Percentiles rank a stretch among this genome's conserved stretches.
phyloP scores from a whole-genome alignment of 2,113 vertebrate genomes.

The Mus spicilegus region DNA sequence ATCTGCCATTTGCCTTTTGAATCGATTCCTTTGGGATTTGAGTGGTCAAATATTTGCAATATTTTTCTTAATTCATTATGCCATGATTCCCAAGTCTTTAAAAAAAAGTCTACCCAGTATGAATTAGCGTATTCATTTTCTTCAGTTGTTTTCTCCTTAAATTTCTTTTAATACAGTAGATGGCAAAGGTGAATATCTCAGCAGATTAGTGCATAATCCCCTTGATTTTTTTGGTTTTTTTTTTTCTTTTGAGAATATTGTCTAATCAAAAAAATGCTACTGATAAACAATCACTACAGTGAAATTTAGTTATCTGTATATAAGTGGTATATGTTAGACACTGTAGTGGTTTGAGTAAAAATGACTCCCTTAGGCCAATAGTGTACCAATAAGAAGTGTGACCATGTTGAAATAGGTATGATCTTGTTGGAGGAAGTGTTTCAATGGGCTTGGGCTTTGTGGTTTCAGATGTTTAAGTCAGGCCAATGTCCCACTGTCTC shows the following conservation, averaged over 20 bases:
- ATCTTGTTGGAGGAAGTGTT: neutral
- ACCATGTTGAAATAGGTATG: neutral
- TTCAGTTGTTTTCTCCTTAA: neutral
- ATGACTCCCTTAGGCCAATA: neutral
- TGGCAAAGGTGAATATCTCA: neutral
- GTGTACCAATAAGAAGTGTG: neutral
- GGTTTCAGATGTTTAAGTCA: neutral
- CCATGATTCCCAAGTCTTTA: neutral
- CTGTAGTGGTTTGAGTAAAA: neutral
- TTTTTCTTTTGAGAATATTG: neutral
- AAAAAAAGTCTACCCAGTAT: neutral
- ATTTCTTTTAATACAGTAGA: slow-evolving; percentile 3
- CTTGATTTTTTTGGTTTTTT: neutral
- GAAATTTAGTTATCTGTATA: neutral
- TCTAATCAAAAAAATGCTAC: neutral
- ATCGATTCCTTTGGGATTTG: neutral
- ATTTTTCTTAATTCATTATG: neutral
- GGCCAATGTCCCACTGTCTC: neutral
- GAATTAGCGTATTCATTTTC: neutral
- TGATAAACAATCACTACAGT: slow-evolving; percentile 8
- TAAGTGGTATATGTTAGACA: neutral
- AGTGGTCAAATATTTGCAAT: neutral
- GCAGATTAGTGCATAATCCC: neutral
- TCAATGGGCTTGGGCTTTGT: neutral
- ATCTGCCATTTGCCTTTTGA: neutral